Conservation (phyloP, 2,888 invertebrate genomes). For the Papilio elwesi region DNA sequence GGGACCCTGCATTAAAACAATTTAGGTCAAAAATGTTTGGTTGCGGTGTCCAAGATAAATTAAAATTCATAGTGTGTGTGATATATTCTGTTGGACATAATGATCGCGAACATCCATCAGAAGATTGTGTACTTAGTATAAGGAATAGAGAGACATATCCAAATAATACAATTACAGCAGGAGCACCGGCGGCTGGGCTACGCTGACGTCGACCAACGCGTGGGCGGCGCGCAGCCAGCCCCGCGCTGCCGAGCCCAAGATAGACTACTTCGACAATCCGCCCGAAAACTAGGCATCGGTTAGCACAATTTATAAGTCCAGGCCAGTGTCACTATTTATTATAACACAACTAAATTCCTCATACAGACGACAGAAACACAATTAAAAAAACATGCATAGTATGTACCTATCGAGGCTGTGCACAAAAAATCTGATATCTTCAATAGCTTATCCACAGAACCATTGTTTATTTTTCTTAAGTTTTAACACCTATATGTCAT, state of each 20-base stretch:
- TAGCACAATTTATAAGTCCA: slow-evolving; percentile 43
- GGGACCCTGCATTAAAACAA: too few relatives aligned
- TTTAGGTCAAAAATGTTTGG: too few relatives aligned
- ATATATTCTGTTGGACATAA: too few relatives aligned
- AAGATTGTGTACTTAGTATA: neutral
- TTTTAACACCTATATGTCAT: too few relatives aligned
- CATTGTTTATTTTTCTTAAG: neutral
- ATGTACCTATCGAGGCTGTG: too few relatives aligned
- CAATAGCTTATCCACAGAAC: slow-evolving; percentile 1
- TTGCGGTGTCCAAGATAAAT: too few relatives aligned
- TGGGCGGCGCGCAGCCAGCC: slow-evolving; percentile 71
- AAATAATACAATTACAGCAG: slow-evolving; percentile 45
- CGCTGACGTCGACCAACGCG: slow-evolving; percentile 73
- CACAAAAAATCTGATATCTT: too few relatives aligned
- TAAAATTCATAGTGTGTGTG: too few relatives aligned
- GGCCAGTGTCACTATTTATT: slow-evolving; percentile 34
- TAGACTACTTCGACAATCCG: slow-evolving; percentile 82
- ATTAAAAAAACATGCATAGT: too few relatives aligned
- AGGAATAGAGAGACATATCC: neutral
- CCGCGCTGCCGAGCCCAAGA: slow-evolving; percentile 55
- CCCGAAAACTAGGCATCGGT: slow-evolving; percentile 58
- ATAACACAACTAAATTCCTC: too few relatives aligned
- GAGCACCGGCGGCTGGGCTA: slow-evolving; percentile 73
- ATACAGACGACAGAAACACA: neutral
- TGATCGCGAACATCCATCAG: too few relatives aligned